These are phyloP conservation scores for Nomada lathburiana DNA, from an alignment of 2,888 invertebrate species.

Conservation along the genomic window DNA sequence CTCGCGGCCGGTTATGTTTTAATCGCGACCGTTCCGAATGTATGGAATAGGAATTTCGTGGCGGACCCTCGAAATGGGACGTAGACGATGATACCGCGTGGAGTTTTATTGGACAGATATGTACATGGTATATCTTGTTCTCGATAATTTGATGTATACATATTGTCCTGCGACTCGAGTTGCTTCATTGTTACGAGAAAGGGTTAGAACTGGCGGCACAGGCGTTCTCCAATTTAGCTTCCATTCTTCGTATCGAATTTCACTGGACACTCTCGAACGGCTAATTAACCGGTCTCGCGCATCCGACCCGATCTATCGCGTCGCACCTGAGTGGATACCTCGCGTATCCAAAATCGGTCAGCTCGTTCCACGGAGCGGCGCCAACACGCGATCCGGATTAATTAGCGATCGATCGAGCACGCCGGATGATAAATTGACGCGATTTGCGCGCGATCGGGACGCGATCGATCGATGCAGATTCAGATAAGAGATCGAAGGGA, in stretches of 20 bases:
- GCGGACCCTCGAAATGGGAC: background rate
- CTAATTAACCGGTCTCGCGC: background rate
- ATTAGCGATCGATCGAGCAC: conserved; percentile 13
- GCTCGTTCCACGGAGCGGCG: background rate
- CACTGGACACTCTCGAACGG: background rate
- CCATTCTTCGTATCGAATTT: background rate
- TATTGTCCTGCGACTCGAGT: too few species aligned
- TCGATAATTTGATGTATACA: too few species aligned
- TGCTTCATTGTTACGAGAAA: too few species aligned
- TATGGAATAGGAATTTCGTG: too few species aligned
- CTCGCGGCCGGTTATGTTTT: conserved; percentile 56
- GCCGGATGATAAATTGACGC: conserved; percentile 23
- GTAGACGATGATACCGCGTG: too few species aligned
- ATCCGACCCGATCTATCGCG: background rate
- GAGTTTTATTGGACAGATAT: too few species aligned
- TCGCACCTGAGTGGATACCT: background rate
- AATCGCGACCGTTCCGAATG: conserved; percentile 49
- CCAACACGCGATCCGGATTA: conserved; percentile 3
- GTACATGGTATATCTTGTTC: too few species aligned
- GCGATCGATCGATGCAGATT: background rate
- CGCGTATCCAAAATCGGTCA: background rate
- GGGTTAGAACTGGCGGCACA: background rate
- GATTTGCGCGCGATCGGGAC: conserved; percentile 11
- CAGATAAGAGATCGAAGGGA: conserved; percentile 6
- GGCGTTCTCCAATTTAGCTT: background rate